phyloP scores from a whole-genome alignment of 2,888 invertebrate genomes.

The Scaptomyza polygonia region DNA sequence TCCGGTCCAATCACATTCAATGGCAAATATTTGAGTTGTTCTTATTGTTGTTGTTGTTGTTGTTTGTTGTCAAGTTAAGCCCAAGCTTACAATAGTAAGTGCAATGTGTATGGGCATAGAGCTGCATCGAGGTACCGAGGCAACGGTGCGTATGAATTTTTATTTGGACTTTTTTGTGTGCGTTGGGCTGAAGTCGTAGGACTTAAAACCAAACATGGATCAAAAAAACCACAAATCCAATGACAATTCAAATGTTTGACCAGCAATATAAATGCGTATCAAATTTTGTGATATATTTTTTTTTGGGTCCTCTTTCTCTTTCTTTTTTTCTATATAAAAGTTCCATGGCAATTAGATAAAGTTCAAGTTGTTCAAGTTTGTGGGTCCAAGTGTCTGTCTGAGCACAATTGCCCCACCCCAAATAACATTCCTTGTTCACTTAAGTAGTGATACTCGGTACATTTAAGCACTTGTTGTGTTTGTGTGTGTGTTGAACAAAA shows the following conservation, averaged over 20 bases:
- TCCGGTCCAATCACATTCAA: conserved; percentile 36
- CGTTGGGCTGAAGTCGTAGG: not conserved
- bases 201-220: conserved; percentile 17
- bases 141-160: conserved; percentile 62
- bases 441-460: not conserved
- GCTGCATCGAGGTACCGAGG: conserved; percentile 8
- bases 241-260: conserved; percentile 9
- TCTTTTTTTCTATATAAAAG: conserved; percentile 8
- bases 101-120: conserved; percentile 11
- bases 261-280: conserved; percentile 20
- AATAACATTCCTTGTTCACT: not conserved
- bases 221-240: conserved; percentile 19
- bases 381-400: conserved; percentile 3
- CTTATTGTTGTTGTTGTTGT: conserved; percentile 1
- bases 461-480: conserved; percentile 7
- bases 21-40: conserved; percentile 7
- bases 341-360: conserved; percentile 46
- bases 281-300: conserved; percentile 2
- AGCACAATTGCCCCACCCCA: not conserved
- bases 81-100: conserved; percentile 36
- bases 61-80: conserved; percentile 19
- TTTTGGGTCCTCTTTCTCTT: not conserved
- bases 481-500: not conserved
- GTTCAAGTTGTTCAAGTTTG: conserved; percentile 9
- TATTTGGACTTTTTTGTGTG: conserved; percentile 23